Base-by-base conservation (phyloP, 1,140 invertebrate species). In the Oppia nitens region DNA sequence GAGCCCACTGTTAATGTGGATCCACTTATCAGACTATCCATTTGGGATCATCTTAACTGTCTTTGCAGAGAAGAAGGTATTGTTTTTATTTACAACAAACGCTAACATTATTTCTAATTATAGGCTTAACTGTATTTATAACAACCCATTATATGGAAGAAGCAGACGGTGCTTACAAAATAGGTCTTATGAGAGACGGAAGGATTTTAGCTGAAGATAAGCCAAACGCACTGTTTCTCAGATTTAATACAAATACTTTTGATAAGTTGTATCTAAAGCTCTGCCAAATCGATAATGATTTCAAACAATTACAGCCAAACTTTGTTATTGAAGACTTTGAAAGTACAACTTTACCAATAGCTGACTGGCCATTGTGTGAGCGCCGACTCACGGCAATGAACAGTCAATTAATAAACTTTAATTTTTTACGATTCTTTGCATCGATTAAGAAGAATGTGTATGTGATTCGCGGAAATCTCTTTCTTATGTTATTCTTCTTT, bases 121-220 rank as follows among this genome's bases (percentile, higher is more conserved):
- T 68, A 92, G 79, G 82, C 65, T 87, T 85, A 67, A 92, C 88
- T 3, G 84, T 93, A 61, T 87, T 93, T 63, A 87, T 92, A 64
- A 92, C 89, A 1, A 92, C 89, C n/a, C 87, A 92, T 76, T 92
- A 92, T 66, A 89, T 91, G 60, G 87, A 91, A 71, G 89, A 93
- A 71, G 88, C 88, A 0, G 72, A 84, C 64, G 84, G 89, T 73
- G 86, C 86, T 47, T 80, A 88, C 68, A 82, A 80, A 67, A 92
- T 93, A 68, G 91, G 90, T 62, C 74, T 96, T 28, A 94, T 96
- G 89, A 77, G 92, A 62, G 86, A 83, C 66, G 91, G 92, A 17
- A 78, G 84, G 47, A 74, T 95, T 47, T 71, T 95, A 63, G 90
- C 90, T 0, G 90, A 97, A 74, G 85, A 92, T 68, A 85, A 87